Evolutionary conservation across 2,888 invertebrate species (phyloP).

Genomic region (Emmelina monodactyla): DNA sequence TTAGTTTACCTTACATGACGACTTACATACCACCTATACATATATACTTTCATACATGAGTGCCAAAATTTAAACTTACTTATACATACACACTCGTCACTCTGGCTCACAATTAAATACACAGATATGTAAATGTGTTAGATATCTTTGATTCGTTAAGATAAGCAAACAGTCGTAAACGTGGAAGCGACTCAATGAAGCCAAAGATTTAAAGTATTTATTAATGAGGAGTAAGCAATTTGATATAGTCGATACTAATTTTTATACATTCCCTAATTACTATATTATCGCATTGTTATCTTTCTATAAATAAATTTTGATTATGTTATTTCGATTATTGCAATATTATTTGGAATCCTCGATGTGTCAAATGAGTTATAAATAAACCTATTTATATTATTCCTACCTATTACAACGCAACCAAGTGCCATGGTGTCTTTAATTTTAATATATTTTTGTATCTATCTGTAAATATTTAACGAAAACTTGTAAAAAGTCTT

Average conservation of each 20-base stretch:
- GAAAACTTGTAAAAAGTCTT: constrained; percentile 21
- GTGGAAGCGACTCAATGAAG: constrained; percentile 55
- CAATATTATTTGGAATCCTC: constrained; percentile 22
- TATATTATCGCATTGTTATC: too few relatives aligned
- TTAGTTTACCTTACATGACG: too few relatives aligned
- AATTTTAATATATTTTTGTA: constrained; percentile 56
- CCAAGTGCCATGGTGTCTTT: constrained; percentile 60
- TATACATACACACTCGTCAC: too few relatives aligned
- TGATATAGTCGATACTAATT: constrained; percentile 50
- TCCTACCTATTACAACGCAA: constrained; percentile 44
- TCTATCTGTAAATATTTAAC: constrained; percentile 48
- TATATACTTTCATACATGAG: too few relatives aligned
- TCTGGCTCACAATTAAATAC: too few relatives aligned
- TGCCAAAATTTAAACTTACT: too few relatives aligned
- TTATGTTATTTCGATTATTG: constrained; percentile 17
- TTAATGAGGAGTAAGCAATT: constrained; percentile 47
- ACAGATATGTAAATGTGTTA: not conserved
- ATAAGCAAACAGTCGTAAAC: too few relatives aligned
- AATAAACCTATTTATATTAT: constrained; percentile 16
- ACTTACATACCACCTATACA: too few relatives aligned
- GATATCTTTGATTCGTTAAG: constrained; percentile 22
- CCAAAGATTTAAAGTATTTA: constrained; percentile 65
- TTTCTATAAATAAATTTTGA: too few relatives aligned
- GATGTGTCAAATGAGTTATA: constrained; percentile 27
- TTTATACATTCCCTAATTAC: constrained; percentile 48